Conservation (phyloP, 2,113 vertebrate species). For the Propithecus coquereli region DNA sequence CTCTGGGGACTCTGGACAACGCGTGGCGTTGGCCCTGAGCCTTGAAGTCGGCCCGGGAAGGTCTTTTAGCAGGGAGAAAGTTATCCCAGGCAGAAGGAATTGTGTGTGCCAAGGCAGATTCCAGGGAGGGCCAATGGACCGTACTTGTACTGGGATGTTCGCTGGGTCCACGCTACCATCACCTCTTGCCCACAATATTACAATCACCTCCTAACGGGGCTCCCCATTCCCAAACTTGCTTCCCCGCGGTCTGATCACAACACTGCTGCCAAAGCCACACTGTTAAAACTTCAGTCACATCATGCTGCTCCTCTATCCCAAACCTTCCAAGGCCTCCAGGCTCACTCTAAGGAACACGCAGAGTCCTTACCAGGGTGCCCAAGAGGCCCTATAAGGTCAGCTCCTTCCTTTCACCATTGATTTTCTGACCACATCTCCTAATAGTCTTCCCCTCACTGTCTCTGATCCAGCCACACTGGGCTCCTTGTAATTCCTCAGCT, state of each 20-base stretch:
- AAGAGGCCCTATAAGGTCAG: too few relatives aligned
- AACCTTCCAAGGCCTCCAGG: background rate
- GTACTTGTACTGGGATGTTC: background rate
- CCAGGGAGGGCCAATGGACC: too few relatives aligned
- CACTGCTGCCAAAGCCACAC: background rate
- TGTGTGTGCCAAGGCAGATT: background rate
- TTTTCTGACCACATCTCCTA: background rate
- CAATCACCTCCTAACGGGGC: background rate
- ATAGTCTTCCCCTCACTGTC: background rate
- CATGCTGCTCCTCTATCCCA: accelerated
- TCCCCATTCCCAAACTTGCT: background rate
- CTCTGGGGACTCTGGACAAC: background rate
- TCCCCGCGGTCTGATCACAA: background rate
- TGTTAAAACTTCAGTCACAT: background rate
- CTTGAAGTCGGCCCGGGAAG: background rate
- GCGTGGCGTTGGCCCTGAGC: background rate
- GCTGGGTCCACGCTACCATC: background rate
- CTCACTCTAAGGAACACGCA: background rate
- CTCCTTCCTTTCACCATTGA: accelerated
- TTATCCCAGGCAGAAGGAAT: background rate
- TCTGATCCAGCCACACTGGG: background rate
- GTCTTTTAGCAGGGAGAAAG: background rate
- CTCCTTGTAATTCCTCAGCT: background rate
- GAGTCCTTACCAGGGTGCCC: background rate
- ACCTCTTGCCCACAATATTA: background rate